Percentiles rank a stretch among this genome's conserved stretches.
These are phyloP conservation scores for Syngnathus scovelli DNA, from an alignment of 2,113 vertebrate genomes.

Conservation along the genomic window DNA sequence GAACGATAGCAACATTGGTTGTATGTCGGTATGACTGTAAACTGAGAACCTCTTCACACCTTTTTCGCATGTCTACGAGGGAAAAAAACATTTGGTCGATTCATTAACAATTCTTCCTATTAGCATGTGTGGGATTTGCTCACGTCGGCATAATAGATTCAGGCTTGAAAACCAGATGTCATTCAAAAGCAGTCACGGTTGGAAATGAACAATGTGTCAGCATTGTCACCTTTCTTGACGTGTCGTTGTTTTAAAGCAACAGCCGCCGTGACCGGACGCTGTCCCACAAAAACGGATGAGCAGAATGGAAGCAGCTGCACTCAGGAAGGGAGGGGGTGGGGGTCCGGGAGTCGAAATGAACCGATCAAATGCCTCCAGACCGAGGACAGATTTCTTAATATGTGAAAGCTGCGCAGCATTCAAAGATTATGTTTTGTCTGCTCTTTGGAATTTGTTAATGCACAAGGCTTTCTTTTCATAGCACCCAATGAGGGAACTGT, in stretches of 20 bases:
- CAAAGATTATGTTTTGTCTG: conserved; percentile 66
- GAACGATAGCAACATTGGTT: no score
- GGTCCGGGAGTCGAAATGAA: conserved; percentile 62
- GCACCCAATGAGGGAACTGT: conserved; percentile 18
- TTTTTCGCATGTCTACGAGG: no score
- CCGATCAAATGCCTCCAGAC: conserved; percentile 62
- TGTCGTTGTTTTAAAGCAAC: conserved; percentile 41
- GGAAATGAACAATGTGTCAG: conserved; percentile 11
- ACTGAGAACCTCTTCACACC: neutral
- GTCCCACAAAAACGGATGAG: conserved; percentile 49
- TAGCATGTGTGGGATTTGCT: neutral
- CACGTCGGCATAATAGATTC: conserved; percentile 1
- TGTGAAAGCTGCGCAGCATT: conserved; percentile 61
- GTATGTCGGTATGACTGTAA: neutral
- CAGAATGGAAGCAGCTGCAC: conserved; percentile 65
- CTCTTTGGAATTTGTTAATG: conserved; percentile 46
- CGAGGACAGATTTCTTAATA: conserved; percentile 68
- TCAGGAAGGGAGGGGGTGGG: conserved; percentile 16
- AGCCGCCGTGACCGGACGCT: conserved; percentile 40
- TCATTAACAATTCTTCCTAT: neutral
- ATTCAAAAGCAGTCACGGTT: conserved; percentile 12
- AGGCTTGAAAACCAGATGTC: conserved; percentile 17
- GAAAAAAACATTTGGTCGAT: neutral
- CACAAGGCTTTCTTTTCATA: conserved; percentile 14
- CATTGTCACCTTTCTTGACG: conserved; percentile 26